Evolutionary conservation across 2,113 vertebrate species (phyloP), one percentile per base, ranked within the genome.

Genomic region (Lepisosteus oculatus): DNA sequence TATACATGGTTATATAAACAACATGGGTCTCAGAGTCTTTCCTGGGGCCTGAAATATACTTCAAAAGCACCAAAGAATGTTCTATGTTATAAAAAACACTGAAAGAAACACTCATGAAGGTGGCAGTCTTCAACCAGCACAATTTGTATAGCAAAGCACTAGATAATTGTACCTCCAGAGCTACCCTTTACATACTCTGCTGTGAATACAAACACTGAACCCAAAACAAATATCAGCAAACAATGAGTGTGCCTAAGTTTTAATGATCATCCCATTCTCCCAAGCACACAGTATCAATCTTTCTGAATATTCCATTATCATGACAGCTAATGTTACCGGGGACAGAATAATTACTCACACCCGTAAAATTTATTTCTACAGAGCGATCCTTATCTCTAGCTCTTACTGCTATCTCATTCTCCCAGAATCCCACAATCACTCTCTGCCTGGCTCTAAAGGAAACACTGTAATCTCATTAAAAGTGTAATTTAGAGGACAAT

Each of bases 381-480:
- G 47, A 44, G 66, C 65, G 87, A 90, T 86, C 86, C 86, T 92
- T 92, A 92, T 93, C 93, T 88, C 78, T 69, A 56, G 2, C 77
- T 66, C 68, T 76, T 62, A 69, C 81, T 73, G 82, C 87, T 92
- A 90, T 81, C 92, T 86, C 91, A 83, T 86, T 81, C 87, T 85
- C 83, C 79, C 91, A 92, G 90, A 81, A 81, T 81, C 74, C 56
- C 43, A n/a, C 81, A 83, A 81, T 75, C 83, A 74, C 72, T 61
- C 72, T 79, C 72, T 75, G 67, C 6, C 77, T 79, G 73, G 77
- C 41, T 71, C 69, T 64, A 80, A 88, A 75, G 69, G 77, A 85
- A 85, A 82, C 81, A 64, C 72, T 87, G 81, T 88, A 89, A 93
- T 91, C 91, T 93, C 92, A 93, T 93, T 93, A 93, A 81, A 87